Percentiles rank a stretch among this genome's conserved stretches.
These are phyloP conservation scores for Bubo bubo DNA, from an alignment of 2,113 vertebrate species.

Conservation along the genomic window DNA sequence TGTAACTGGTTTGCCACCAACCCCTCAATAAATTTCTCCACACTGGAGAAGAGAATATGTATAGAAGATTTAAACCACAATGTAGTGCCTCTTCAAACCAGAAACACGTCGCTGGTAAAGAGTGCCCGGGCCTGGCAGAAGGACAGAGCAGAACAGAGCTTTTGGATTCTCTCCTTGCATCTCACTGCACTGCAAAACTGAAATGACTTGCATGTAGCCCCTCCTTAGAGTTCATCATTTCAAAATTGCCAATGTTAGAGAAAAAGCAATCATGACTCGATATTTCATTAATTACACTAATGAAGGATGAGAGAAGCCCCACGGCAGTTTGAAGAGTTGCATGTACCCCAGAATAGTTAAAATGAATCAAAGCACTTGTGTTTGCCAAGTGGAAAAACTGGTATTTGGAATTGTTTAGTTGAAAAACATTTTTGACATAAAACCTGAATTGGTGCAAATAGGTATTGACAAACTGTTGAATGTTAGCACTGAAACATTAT, in stretches of 20 bases:
- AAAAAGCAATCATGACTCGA: background rate
- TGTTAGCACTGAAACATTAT: background rate
- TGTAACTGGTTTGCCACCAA: background rate
- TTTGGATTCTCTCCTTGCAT: background rate
- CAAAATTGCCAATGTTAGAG: background rate
- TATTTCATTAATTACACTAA: background rate
- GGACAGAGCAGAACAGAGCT: background rate
- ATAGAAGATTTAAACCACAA: background rate
- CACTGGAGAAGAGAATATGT: fast-evolving
- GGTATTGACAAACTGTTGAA: background rate
- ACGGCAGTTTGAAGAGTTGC: background rate
- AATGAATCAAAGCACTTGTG: background rate
- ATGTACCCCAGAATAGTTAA: background rate
- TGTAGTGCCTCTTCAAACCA: background rate
- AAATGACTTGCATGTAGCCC: background rate
- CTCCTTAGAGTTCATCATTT: background rate
- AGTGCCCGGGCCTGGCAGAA: background rate
- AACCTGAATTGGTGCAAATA: background rate
- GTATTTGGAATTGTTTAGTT: background rate
- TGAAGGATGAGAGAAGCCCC: background rate
- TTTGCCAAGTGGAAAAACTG: background rate
- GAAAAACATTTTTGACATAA: background rate
- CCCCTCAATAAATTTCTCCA: background rate
- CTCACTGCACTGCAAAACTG: background rate
- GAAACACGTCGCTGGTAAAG: fast-evolving